phyloP scores from a whole-genome alignment of 2,888 invertebrate genomes.

The Noctua janthina region DNA sequence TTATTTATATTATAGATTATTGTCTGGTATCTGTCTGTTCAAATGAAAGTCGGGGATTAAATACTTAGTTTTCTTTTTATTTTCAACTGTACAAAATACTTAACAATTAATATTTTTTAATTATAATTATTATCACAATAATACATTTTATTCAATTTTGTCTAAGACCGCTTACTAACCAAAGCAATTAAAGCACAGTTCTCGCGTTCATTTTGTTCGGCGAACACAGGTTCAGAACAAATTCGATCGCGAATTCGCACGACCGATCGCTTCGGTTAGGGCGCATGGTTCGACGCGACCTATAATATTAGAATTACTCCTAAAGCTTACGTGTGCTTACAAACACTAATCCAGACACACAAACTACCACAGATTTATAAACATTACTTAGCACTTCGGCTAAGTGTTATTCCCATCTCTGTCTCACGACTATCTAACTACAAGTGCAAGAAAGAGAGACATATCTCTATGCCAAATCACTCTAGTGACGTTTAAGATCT shows the following conservation, averaged over 20 bases:
- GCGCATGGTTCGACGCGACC: background rate
- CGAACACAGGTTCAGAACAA: background rate
- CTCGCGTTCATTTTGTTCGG: background rate
- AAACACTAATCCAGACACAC: background rate
- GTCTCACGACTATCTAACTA: background rate
- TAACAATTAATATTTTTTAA: background rate
- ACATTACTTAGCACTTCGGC: background rate
- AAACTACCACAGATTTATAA: background rate
- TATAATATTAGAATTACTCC: background rate
- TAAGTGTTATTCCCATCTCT: background rate
- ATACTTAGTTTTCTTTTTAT: background rate
- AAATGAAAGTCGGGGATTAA: background rate
- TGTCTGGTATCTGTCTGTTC: background rate
- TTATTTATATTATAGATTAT: no score
- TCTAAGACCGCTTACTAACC: no score
- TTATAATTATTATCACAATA: slow-evolving; percentile 23
- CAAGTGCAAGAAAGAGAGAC: background rate
- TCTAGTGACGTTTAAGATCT: background rate
- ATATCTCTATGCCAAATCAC: background rate
- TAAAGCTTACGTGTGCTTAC: background rate
- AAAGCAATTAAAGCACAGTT: background rate
- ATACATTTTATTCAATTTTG: background rate
- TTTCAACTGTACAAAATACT: background rate
- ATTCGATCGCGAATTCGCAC: fast-evolving
- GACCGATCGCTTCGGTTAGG: background rate